Evolutionary conservation across 2,888 invertebrate genomes (phyloP).

Genomic region (Icerya purchasi): DNA sequence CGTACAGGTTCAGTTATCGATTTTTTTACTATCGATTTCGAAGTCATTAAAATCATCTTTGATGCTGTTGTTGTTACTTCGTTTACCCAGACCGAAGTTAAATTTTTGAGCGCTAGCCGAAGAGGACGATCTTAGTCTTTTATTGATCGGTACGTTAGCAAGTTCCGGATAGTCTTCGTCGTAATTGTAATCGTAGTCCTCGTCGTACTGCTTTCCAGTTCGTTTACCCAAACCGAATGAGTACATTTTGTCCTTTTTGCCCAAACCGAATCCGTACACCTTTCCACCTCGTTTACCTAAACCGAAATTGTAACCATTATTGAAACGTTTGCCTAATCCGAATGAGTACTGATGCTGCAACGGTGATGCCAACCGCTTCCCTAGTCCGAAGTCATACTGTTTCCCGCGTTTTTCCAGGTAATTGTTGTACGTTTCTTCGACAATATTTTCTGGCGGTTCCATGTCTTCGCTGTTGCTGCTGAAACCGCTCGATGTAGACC

Average conservation of each 20-base stretch:
- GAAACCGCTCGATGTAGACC: constrained; percentile 17
- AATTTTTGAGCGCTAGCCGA: constrained; percentile 13
- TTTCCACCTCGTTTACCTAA: constrained; percentile 16
- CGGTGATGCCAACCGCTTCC: constrained; percentile 36
- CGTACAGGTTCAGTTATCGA: neutral
- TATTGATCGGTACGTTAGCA: neutral
- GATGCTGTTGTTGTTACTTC: neutral
- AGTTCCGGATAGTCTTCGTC: constrained; percentile 16
- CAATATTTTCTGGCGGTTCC: constrained; percentile 34
- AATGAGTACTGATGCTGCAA: constrained; percentile 29
- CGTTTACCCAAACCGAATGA: constrained; percentile 21
- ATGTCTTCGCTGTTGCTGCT: constrained; percentile 30
- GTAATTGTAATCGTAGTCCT: constrained; percentile 15
- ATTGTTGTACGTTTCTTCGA: neutral
- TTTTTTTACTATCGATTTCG: neutral
- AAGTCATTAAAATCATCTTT: neutral
- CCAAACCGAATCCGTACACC: constrained; percentile 30
- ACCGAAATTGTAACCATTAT: constrained; percentile 23
- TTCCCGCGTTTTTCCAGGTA: constrained; percentile 26
- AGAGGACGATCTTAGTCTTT: neutral
- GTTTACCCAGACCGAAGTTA: constrained; percentile 21
- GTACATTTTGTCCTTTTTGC: constrained; percentile 25
- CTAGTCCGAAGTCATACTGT: constrained; percentile 25
- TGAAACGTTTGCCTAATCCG: constrained; percentile 33
- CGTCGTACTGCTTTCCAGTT: neutral